Base-by-base conservation (phyloP, 1,140 invertebrate species). In the Linepithema humile region DNA sequence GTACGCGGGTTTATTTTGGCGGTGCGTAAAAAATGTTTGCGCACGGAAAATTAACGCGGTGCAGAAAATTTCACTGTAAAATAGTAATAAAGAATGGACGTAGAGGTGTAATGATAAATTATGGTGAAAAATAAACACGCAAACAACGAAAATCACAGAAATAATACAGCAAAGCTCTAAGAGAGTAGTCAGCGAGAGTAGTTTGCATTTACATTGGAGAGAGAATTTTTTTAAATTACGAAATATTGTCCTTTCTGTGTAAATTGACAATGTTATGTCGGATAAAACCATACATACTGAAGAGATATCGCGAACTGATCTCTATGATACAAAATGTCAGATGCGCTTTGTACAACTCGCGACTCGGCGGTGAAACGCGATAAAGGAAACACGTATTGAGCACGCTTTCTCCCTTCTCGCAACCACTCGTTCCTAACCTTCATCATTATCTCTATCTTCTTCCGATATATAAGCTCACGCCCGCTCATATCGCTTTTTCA, bases 351-450 rank as follows among this genome's bases (percentile, higher is more conserved):
- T 83, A 87, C 82, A 40, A 3, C 50, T 69, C 86, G 59, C 57
- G 65, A 87, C 73, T 90, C 86, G 84, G 83, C 88, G 91, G 91
- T 91, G 86, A 92, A 80, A 91, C 85, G 88, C 89, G 92, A 93
- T 93, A 93, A 93, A 90, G 85, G 90, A 92, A 93, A 92, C 91
- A 93, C 92, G 92, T 92, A 92, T 93, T 92, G 92, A 93, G 90
- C 92, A 91, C 89, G 91, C 88, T 90, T 82, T 85, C 85, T 89
- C 86, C 65, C 64, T 82, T 84, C 77, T 85, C 35, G 40, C 62
- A 38, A n/a, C 69, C 83, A 65, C 64, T 67, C 59, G 55, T 55
- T 53, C 40, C 67, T n/a, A 80, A 70, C 74, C 62, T 75, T 65
- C 32, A 59, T 53, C 55, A 67, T 62, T 83, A 65, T 83, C 70